These are phyloP conservation scores for Anarhynchus alexandrinus DNA, from an alignment of 2,113 vertebrate genomes.

Conservation along the genomic window DNA sequence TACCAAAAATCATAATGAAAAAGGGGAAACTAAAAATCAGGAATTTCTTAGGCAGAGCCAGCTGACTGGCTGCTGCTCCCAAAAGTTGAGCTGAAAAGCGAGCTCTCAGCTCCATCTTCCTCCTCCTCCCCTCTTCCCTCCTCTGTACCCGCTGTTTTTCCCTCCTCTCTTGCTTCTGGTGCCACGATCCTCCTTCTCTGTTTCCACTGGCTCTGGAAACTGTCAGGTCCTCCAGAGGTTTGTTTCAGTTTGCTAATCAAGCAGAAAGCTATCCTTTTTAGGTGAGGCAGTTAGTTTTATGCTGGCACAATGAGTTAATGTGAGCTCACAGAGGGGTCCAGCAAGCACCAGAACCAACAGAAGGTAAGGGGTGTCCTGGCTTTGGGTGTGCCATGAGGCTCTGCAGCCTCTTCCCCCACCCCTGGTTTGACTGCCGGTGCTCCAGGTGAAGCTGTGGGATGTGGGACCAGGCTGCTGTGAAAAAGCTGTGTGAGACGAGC, in stretches of 20 bases:
- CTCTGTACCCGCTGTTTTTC: rapidly evolving
- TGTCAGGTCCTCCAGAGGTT: background rate
- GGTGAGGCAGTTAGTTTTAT: background rate
- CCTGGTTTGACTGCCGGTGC: background rate
- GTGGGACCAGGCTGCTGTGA: background rate
- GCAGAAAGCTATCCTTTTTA: background rate
- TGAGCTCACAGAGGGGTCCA: background rate
- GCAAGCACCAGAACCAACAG: background rate
- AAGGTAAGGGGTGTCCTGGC: rapidly evolving
- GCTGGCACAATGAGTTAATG: background rate
- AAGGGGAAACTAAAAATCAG: background rate
- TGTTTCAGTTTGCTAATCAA: background rate
- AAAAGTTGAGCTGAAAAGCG: background rate
- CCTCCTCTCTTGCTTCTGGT: background rate
- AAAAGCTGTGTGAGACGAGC: rapidly evolving
- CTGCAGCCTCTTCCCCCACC: background rate
- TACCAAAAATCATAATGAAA: background rate
- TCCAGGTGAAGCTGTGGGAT: background rate
- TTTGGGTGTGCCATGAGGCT: background rate
- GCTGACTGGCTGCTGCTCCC: background rate
- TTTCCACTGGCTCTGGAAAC: background rate
- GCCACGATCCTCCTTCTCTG: background rate
- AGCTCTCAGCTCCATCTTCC: background rate
- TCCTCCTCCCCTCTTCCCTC: background rate
- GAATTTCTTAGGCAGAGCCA: background rate